phyloP scores from a whole-genome alignment of 2,113 vertebrate genomes.

The Rissa tridactyla region DNA sequence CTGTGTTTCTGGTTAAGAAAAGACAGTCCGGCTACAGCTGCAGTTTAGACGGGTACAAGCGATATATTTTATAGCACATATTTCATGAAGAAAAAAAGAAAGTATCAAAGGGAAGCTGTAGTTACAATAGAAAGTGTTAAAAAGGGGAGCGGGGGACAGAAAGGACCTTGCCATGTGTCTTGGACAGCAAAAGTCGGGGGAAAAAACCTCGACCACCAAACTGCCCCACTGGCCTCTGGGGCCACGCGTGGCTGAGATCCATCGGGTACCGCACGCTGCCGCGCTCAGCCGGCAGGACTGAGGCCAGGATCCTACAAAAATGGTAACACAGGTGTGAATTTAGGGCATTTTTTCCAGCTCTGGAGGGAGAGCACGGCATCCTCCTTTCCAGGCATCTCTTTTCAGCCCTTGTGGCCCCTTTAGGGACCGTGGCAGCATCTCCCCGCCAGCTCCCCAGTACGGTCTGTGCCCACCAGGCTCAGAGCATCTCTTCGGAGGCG shows the following conservation, averaged over 20 bases:
- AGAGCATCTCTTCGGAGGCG: not conserved
- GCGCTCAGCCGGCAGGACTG: accelerated
- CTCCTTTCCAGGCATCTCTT: not conserved
- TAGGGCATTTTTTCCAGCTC: not conserved
- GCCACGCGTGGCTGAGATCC: not conserved
- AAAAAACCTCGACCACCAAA: not conserved
- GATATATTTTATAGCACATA: not conserved
- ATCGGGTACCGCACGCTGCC: not conserved
- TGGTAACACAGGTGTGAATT: not conserved
- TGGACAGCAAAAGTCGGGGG: not conserved
- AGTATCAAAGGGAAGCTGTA: not conserved
- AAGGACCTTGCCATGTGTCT: not conserved
- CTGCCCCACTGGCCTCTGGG: not conserved
- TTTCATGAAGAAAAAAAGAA: not conserved
- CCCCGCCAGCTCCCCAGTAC: not conserved
- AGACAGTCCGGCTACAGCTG: not conserved
- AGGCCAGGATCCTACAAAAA: not conserved
- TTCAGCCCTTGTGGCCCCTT: not conserved
- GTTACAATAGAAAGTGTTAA: not conserved
- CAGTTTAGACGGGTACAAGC: not conserved
- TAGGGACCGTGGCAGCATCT: not conserved
- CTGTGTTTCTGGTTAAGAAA: not conserved
- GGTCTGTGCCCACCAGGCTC: not conserved
- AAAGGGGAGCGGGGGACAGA: not conserved
- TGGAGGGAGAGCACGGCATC: accelerated